Conservation (phyloP, 2,888 invertebrate species). For the Acleris sparsana region DNA sequence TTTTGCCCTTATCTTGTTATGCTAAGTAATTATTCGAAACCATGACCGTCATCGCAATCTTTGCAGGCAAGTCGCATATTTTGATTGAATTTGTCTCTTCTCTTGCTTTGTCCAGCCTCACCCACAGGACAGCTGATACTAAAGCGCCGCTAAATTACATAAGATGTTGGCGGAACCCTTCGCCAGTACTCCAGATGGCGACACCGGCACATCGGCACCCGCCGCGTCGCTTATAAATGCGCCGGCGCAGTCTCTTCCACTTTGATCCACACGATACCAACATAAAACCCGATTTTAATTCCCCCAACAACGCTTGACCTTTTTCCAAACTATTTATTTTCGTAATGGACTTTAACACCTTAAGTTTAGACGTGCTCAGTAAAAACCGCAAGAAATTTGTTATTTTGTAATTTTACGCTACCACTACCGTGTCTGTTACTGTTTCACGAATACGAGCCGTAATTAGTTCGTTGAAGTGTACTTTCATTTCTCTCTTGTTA, state of each 20-base stretch:
- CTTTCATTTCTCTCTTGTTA: neutral
- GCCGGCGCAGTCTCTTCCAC: conserved; percentile 52
- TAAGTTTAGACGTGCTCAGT: conserved; percentile 14
- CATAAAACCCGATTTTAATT: conserved; percentile 33
- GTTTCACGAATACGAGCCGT: conserved; percentile 23
- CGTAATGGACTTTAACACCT: conserved; percentile 7
- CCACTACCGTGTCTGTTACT: conserved; percentile 22
- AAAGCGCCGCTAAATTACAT: neutral
- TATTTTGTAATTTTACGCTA: conserved; percentile 33
- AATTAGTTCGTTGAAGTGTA: conserved; percentile 22
- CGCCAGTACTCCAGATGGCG: conserved; percentile 50
- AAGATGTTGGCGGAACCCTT: conserved; percentile 48
- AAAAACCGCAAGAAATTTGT: conserved; percentile 31
- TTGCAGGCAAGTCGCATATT: too few species aligned
- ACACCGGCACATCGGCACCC: conserved; percentile 55
- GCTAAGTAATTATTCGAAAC: too few species aligned
- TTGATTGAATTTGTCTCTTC: too few species aligned
- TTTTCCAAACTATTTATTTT: conserved; percentile 11
- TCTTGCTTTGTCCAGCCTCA: too few species aligned
- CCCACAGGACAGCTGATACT: neutral
- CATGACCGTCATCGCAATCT: too few species aligned
- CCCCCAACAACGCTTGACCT: conserved; percentile 8
- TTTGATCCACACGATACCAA: conserved; percentile 48
- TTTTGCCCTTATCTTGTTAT: too few species aligned
- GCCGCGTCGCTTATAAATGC: conserved; percentile 56